Base-by-base conservation (phyloP, 2,797 vertebrate genomes). In the Myiotriccus ornatus region DNA sequence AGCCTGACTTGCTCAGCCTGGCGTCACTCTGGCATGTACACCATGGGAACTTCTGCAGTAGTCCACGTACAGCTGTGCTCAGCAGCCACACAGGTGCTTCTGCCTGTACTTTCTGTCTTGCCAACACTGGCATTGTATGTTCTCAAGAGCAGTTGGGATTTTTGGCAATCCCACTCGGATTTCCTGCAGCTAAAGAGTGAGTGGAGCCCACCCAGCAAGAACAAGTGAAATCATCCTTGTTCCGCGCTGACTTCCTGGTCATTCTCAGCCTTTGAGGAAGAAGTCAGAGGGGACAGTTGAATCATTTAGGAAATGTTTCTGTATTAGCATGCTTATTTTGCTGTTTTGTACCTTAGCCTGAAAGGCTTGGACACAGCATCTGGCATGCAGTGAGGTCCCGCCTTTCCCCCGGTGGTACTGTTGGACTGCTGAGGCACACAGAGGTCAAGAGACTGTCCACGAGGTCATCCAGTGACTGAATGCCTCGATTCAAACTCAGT, bases 131-230 rank as follows among this genome's bases (percentile, higher is more conserved):
- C 23, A 59, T 44, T 89, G 32, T 10, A 32, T 53, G 55, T 75
- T 93, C 95, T 92, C 53, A 70, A 90, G 76, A 44, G n/a, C 21
- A 88, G 85, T 87, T 50, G 8, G 65, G 81, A 44, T 78, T 94
- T 94, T 95, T 94, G 90, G 84, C 93, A 95, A 78, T 71, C 84
- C 21, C 22, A 55, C 20, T 83, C 2, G 1, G 91, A 94, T 78
- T 24, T 76, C 92, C 70, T 64, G 62, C 74, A 96, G 52, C 93
- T 93, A 87, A 49, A 70, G 1, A 4, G 18, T 44, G 35, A 84
- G 43, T 32, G 21, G 27, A 89, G 95, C 94, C 97, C 97, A 97
- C 95, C 89, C 97, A 97, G 47, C 34, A 62, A 90, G 96, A 94
- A 65, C 23, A 89, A 95, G 50, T 93, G 64, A 97, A 93, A 68